Percentiles rank a stretch among this genome's conserved stretches.
Conservation (phyloP, 2,797 vertebrate genomes). For the Ibycter americanus region DNA sequence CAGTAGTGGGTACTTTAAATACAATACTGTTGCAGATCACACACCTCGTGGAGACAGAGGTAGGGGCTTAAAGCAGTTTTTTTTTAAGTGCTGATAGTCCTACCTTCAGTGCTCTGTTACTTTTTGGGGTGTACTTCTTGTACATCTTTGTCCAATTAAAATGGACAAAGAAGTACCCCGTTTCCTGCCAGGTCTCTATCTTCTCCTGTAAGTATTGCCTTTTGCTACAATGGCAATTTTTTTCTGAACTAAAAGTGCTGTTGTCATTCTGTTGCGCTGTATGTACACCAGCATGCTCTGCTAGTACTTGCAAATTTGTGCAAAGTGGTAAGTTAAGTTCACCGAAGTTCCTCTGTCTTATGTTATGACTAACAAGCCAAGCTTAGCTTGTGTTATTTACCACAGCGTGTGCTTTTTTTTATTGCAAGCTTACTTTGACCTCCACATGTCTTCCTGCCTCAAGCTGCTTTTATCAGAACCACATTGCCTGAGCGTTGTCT, state of each 20-base stretch:
- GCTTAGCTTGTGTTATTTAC: not conserved
- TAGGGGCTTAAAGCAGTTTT: not conserved
- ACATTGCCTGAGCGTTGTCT: not conserved
- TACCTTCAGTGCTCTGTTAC: not conserved
- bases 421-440: not conserved
- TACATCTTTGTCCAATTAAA: not conserved
- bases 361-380: slow-evolving; percentile 21
- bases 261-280: not conserved
- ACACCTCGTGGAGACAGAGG: not conserved
- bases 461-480: not conserved
- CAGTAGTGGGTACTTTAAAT: not conserved
- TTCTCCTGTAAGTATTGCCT: not conserved
- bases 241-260: not conserved
- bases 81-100: not conserved
- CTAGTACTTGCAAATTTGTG: not conserved
- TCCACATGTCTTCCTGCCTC: not conserved
- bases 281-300: not conserved
- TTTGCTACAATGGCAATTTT: not conserved
- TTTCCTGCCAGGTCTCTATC: not conserved
- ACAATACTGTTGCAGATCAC: not conserved
- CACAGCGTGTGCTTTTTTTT: not conserved
- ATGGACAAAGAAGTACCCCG: not conserved
- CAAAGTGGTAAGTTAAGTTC: not conserved
- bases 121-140: not conserved
- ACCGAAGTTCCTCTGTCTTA: not conserved